Percentiles rank a stretch among this genome's conserved stretches.
These are phyloP conservation scores for Steatornis caripensis DNA, from an alignment of 2,113 vertebrate genomes.

Conservation along the genomic window DNA sequence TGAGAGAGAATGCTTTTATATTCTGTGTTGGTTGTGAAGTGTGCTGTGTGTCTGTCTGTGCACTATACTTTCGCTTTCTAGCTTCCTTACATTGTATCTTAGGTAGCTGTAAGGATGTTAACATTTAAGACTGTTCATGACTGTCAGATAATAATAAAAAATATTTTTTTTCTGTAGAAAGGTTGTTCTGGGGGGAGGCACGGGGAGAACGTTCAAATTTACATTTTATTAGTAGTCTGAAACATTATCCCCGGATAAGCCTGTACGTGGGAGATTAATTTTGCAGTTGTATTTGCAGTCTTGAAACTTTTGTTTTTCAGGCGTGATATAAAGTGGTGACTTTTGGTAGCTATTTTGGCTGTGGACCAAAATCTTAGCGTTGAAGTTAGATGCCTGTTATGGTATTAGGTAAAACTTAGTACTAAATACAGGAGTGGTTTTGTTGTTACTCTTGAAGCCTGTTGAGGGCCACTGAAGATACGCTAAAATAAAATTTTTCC, in stretches of 20 bases:
- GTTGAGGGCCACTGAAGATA: background rate
- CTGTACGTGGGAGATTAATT: background rate
- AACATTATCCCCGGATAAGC: background rate
- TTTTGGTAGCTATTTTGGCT: background rate
- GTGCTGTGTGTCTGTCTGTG: background rate
- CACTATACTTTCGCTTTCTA: background rate
- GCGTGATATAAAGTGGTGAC: background rate
- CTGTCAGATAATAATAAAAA: background rate
- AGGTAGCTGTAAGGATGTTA: background rate
- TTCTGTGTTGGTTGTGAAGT: background rate
- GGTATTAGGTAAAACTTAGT: background rate
- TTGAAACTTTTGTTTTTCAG: background rate
- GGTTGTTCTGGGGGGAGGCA: background rate
- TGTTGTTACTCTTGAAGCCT: background rate
- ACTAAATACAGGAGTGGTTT: background rate
- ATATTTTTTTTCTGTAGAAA: background rate
- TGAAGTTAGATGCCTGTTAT: background rate
- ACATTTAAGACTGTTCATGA: background rate
- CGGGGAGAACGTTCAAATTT: background rate
- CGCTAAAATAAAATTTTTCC: background rate
- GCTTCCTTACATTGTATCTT: background rate
- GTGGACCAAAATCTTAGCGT: background rate
- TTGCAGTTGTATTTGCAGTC: background rate
- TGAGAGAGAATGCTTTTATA: background rate
- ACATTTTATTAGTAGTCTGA: background rate